Evolutionary conservation across 2,888 invertebrate species (phyloP), one percentile per base, ranked within the genome.

Genomic region (Synanthedon vespiformis): DNA sequence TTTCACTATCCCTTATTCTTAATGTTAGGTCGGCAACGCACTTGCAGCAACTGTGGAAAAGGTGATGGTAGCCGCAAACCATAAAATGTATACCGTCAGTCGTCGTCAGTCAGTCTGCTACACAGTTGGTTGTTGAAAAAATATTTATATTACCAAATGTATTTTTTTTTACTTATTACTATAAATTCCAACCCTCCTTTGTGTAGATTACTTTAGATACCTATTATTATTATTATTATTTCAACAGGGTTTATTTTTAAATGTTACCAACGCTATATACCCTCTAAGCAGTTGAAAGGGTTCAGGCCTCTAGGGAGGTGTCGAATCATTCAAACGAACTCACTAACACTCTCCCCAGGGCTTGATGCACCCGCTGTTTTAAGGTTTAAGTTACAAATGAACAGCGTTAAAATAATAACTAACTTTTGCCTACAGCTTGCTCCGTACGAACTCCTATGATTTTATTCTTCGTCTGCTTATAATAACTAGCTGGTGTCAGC

Each of bases 241-340:
- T 44, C 44, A 44, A 44, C 4, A 2, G 12, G 8, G 14, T 44
- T 44, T 13, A 13, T 44, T 44, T 34, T 44, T 44, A 44, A 44
- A 44, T 44, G 44, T n/a, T 44, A n/a, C 44, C 44, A 14, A 14
- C 44, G 12, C 14, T 14, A 44, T 13, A 12, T 14, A 44, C 44
- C 44, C 44, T 44, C 12, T n/a, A 44, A 44, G 44, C 44, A 44
- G n/a, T 44, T 44, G 64, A 77, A 84, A 81, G 84, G 81, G 83
- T 80, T 79, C 59, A 69, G 65, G 67, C 67, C 82, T 74, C 80
- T 58, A 55, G 80, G 82, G 85, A 83, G 74, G 80, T 78, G 82
- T 82, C 81, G 75, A 82, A 80, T 82, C 81, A 77, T 79, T 81
- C 76, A 78, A 78, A 80, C 73, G 79, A 81, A 78, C 82, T 77